Base-by-base conservation (phyloP, 2,888 invertebrate species). In the Busseola fusca region DNA sequence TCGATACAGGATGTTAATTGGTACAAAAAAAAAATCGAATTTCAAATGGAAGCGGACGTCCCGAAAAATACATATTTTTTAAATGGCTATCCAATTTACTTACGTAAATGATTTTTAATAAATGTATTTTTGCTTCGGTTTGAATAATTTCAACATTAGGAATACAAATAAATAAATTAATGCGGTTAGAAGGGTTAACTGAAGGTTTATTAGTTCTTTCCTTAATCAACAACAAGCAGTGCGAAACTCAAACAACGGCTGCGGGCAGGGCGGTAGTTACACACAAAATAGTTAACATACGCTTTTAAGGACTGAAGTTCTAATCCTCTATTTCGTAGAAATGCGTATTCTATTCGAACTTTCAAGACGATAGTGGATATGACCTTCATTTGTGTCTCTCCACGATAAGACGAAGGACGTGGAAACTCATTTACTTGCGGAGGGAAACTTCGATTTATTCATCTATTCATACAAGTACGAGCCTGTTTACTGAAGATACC, bases 1-100 rank as follows among this genome's bases (percentile, higher is more conserved):
- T 73, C 69, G 72, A 80, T 82, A 82, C 84, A 80, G 77, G 65
- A 84, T 82, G 77, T 82, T 84, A 84, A 83, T 83, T 80, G 85
- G 71, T 65, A 76, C 37, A 72, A 74, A 84, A 80, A 64, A 50
- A 79, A 84, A 76, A 79, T 0, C 68, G 76, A 76, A 74, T 84
- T 82, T 75, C 45, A 77, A 80, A 77, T 80, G 69, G 64, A 74
- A 80, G 69, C 34, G 64, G 42, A 68, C 50, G 40, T 69, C 16
- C 58, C 54, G 34, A 77, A 72, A 83, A 84, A 73, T 64, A 21
- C 52, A 57, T 45, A 82, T 78, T 78, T 73, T 42, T 5, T 45
- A 59, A 80, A 81, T 64, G 67, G 52, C 42, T 59, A 64, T 64
- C 69, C 82, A 73, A 82, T 77, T 69, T 69, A 69, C 42, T 57